phyloP scores from a whole-genome alignment of 2,113 vertebrate species.

The Uria aalge region DNA sequence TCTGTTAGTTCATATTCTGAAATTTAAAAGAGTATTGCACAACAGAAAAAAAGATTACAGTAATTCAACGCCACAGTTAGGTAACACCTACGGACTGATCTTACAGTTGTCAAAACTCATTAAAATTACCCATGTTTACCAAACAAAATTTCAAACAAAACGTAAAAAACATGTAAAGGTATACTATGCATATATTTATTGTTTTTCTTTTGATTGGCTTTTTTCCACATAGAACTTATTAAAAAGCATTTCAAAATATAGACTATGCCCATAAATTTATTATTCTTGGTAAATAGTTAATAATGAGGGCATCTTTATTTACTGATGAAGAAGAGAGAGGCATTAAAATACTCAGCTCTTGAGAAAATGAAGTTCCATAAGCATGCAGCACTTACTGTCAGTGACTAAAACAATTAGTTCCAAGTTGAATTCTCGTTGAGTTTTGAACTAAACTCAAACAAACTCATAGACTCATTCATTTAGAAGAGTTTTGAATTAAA shows the following conservation, averaged over 20 bases:
- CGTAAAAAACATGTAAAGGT: neutral
- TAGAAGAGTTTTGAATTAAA: neutral
- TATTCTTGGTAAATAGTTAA: neutral
- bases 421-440: neutral
- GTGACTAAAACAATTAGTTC: neutral
- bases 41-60: neutral
- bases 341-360: neutral
- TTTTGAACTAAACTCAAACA: neutral
- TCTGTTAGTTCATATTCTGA: neutral
- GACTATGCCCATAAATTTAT: neutral
- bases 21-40: neutral
- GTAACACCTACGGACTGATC: neutral
- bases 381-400: rapidly evolving
- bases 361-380: neutral
- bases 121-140: neutral
- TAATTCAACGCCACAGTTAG: neutral
- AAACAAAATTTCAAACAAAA: neutral
- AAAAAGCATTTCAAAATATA: neutral
- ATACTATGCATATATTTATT: neutral
- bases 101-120: neutral
- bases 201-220: neutral
- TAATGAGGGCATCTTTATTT: neutral
- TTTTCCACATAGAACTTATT: neutral
- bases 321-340: neutral
- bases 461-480: neutral